phyloP scores from a whole-genome alignment of 1,140 invertebrate species.

The Oscheius sp. region DNA sequence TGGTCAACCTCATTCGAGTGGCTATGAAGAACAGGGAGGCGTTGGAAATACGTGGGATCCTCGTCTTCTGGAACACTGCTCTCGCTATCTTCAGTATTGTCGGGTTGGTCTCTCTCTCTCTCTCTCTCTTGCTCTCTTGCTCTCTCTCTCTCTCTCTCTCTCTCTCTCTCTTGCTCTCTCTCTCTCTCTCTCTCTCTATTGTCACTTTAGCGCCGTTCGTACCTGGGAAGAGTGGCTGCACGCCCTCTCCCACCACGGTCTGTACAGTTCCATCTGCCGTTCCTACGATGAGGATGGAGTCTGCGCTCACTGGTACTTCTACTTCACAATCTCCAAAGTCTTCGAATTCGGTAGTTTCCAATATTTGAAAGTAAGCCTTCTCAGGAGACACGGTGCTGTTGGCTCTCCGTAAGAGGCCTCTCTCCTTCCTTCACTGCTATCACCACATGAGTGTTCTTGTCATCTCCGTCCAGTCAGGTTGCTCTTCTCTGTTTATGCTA shows the following conservation, averaged over 20 bases:
- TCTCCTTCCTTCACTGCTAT: slow-evolving; percentile 35
- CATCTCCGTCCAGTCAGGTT: slow-evolving; percentile 28
- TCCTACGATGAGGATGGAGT: background rate
- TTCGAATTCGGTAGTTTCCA: slow-evolving; percentile 38
- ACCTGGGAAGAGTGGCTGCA: slow-evolving; percentile 42
- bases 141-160: no score
- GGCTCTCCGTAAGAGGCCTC: slow-evolving; percentile 23
- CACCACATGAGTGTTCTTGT: slow-evolving; percentile 65
- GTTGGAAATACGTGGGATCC: slow-evolving; percentile 77
- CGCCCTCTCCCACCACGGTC: slow-evolving; percentile 61
- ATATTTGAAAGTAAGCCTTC: background rate
- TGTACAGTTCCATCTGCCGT: slow-evolving; percentile 28
- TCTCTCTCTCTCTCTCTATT: no score
- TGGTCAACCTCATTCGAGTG: slow-evolving; percentile 84
- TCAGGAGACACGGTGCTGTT: slow-evolving; percentile 29
- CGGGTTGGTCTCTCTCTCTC: no score
- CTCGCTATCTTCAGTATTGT: slow-evolving; percentile 80
- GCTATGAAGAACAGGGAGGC: slow-evolving; percentile 81
- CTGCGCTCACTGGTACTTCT: slow-evolving; percentile 18
- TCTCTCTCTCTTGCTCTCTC: no score
- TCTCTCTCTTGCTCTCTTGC: no score
- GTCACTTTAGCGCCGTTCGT: slow-evolving; percentile 69
- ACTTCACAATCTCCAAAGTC: slow-evolving; percentile 28
- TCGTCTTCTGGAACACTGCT: slow-evolving; percentile 83
- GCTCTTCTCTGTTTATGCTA: slow-evolving; percentile 20